phyloP scores from a whole-genome alignment of 2,888 invertebrate species.

The Napeogenes inachia region DNA sequence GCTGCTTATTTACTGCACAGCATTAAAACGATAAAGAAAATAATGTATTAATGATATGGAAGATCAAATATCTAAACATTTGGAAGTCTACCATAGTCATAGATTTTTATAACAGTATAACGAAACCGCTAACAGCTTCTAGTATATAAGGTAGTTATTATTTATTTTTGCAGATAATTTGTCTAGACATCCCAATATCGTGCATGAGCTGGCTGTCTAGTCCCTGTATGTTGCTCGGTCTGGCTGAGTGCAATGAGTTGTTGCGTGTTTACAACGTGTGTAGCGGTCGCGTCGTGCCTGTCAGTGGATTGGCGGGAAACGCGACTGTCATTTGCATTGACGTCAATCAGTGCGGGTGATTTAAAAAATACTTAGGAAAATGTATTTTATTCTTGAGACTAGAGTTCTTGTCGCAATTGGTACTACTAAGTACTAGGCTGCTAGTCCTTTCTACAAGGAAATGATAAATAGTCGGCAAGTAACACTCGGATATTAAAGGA shows the following conservation, averaged over 20 bases:
- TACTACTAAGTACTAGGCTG: too few species aligned
- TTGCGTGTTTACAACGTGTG: conserved; percentile 47
- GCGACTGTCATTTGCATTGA: conserved; percentile 43
- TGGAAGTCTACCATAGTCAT: too few species aligned
- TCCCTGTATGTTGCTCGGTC: conserved; percentile 48
- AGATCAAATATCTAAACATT: too few species aligned
- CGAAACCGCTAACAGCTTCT: too few species aligned
- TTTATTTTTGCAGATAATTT: conserved; percentile 43
- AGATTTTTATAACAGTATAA: too few species aligned
- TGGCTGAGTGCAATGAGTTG: conserved; percentile 34
- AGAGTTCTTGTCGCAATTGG: too few species aligned
- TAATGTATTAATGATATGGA: too few species aligned
- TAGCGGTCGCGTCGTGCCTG: conserved; percentile 41
- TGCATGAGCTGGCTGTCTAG: conserved; percentile 54
- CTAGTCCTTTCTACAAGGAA: too few species aligned
- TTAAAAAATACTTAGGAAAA: neutral
- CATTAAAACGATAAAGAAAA: too few species aligned
- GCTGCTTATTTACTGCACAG: too few species aligned
- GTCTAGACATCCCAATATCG: conserved; percentile 47
- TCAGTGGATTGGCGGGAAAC: conserved; percentile 43
- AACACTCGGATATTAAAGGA: too few species aligned
- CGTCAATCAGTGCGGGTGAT: conserved; percentile 46
- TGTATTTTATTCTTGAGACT: neutral
- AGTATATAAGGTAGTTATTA: neutral
- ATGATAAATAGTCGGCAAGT: too few species aligned